Base-by-base conservation (phyloP, 2,113 vertebrate species). In the Cyrtonyx montezumae region DNA sequence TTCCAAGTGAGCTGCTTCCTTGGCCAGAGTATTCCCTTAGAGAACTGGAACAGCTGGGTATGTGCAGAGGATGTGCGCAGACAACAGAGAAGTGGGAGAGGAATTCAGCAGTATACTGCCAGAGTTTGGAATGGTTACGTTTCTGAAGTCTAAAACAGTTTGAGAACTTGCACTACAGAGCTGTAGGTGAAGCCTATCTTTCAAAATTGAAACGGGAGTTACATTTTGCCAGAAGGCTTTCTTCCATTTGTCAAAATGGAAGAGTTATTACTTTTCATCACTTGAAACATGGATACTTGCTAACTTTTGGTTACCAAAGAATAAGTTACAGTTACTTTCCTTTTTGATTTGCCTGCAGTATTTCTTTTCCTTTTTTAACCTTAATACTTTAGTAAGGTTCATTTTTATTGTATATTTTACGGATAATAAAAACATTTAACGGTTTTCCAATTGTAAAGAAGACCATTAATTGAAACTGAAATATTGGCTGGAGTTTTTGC, bases 291-390 rank as follows among this genome's bases (percentile, higher is more conserved):
- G 80, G 77, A 96, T 93, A 96, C 94, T 97, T 97, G 96, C 95
- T 97, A 97, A 98, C 77, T 95, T 97, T 97, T 95, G 96, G 97
- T 97, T 97, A 98, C 98, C 98, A 98, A 98, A 98, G 98, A 98
- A 95, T 98, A 97, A 98, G 97, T 98, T 98, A 98, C 96, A 94
- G 96, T 97, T 97, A 77, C 92, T 96, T 97, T 93, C 90, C 94
- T 97, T 94, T 94, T 89, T 91, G 94, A 97, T 95, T 92, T 97
- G 96, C 97, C 97, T 97, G 95, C 94, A 97, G 96, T 97, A 97
- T 97, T 95, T 84, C 90, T 91, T 95, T 87, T 85, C 79, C 85
- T 83, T 94, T 56, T 95, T 84, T 82, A 87, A 95, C 84, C 61
- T 85, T 79, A 86, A 97, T 94, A 88, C 97, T 90, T 97, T 97